phyloP scores from a whole-genome alignment of 2,888 invertebrate genomes.

The Parnassius apollo region DNA sequence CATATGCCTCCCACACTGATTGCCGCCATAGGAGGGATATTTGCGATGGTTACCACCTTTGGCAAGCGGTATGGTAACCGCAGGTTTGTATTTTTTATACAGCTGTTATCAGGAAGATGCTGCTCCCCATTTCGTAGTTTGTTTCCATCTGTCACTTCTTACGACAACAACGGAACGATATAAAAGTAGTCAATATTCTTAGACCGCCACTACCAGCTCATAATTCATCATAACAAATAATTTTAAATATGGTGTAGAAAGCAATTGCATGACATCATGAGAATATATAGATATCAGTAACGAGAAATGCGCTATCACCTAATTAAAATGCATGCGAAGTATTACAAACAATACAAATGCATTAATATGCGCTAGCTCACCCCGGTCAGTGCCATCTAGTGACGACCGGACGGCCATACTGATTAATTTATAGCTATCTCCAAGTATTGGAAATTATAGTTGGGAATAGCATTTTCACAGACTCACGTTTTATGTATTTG shows the following conservation, averaged over 20 bases:
- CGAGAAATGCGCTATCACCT: conserved; percentile 52
- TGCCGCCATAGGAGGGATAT: no score
- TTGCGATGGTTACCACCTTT: no score
- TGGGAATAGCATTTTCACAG: conserved; percentile 4
- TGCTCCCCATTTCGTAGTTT: no score
- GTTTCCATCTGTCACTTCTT: no score
- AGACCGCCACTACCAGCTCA: no score
- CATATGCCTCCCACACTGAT: no score
- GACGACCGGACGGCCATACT: conserved; percentile 46
- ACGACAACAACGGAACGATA: no score
- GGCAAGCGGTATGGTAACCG: no score
- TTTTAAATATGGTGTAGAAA: conserved; percentile 18
- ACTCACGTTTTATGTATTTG: background rate
- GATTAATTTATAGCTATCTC: conserved; percentile 33
- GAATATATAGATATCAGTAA: conserved; percentile 44
- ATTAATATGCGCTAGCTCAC: conserved; percentile 48
- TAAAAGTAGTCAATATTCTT: no score
- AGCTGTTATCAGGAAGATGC: no score
- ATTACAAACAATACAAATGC: conserved; percentile 48
- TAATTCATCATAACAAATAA: background rate
- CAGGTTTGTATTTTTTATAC: no score
- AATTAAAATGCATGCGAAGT: conserved; percentile 52
- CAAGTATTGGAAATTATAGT: conserved; percentile 16
- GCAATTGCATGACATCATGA: conserved; percentile 48
- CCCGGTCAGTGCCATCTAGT: conserved; percentile 42